These are phyloP conservation scores for Oceanodroma leucorhoa DNA, from an alignment of 2,797 vertebrate genomes.

Conservation along the genomic window DNA sequence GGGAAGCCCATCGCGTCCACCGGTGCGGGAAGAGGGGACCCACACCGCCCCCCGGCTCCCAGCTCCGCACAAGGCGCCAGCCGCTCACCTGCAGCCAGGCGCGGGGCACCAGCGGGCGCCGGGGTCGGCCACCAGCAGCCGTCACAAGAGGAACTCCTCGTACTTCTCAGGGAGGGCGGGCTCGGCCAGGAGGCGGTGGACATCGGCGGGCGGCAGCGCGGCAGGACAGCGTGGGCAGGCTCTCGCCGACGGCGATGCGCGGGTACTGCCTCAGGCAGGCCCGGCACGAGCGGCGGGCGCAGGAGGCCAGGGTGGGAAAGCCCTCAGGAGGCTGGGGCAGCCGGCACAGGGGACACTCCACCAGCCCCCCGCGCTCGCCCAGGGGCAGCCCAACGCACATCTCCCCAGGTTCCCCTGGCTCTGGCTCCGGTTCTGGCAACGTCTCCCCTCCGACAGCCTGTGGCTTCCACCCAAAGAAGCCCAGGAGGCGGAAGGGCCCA, in stretches of 20 bases:
- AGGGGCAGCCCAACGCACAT: slow-evolving; percentile 70
- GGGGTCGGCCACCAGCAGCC: slow-evolving; percentile 83
- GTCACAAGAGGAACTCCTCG: slow-evolving; percentile 84
- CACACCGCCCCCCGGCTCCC: accelerated
- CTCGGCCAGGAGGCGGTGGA: slow-evolving; percentile 77
- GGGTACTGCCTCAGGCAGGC: slow-evolving; percentile 85
- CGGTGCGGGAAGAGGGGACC: accelerated
- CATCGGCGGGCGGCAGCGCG: slow-evolving; percentile 71
- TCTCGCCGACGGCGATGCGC: slow-evolving; percentile 83
- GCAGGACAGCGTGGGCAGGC: slow-evolving; percentile 86
- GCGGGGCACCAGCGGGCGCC: slow-evolving; percentile 88
- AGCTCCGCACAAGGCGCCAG: accelerated
- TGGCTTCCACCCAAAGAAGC: slow-evolving; percentile 80
- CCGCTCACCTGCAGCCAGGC: slow-evolving; percentile 83
- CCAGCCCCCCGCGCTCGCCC: slow-evolving; percentile 69
- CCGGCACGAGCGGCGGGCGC: slow-evolving; percentile 81
- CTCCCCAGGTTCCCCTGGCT: slow-evolving; percentile 68
- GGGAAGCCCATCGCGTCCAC: neutral
- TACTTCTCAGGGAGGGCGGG: slow-evolving; percentile 81
- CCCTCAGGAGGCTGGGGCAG: slow-evolving; percentile 83
- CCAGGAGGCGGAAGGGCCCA: slow-evolving; percentile 75
- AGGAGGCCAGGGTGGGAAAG: slow-evolving; percentile 82
- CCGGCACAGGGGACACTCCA: slow-evolving; percentile 87
- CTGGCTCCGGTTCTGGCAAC: neutral
- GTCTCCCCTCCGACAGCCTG: slow-evolving; percentile 58